These are phyloP conservation scores for Entomobrya multifasciata DNA, from an alignment of 2,888 invertebrate genomes.

Conservation along the genomic window DNA sequence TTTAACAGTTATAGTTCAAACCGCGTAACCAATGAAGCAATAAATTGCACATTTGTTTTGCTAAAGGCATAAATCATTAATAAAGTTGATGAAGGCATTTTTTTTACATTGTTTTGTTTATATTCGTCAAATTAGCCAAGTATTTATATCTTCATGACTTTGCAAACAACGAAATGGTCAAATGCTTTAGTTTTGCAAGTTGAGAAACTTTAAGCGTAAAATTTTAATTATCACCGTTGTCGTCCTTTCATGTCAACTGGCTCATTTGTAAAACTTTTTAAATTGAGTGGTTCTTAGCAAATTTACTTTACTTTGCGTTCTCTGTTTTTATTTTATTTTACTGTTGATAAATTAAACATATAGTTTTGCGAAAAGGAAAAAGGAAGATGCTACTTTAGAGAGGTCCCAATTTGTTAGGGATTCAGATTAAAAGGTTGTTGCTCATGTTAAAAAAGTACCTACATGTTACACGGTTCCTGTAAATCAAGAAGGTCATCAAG, in stretches of 20 bases:
- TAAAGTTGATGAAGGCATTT: background rate
- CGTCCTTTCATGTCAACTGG: background rate
- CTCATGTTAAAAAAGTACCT: background rate
- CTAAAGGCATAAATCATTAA: background rate
- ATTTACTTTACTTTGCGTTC: too few relatives aligned
- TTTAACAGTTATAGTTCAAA: background rate
- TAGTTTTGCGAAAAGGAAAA: too few relatives aligned
- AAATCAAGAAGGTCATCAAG: slow-evolving; percentile 52
- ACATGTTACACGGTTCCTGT: background rate
- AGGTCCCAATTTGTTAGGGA: too few relatives aligned
- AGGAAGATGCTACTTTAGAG: background rate
- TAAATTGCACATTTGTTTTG: background rate
- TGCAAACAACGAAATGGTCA: background rate
- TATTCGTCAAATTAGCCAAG: background rate
- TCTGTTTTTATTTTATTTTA: too few relatives aligned
- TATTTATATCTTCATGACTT: background rate
- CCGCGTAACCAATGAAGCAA: slow-evolving; percentile 8
- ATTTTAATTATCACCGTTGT: background rate
- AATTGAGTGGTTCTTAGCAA: background rate
- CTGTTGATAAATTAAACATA: too few relatives aligned
- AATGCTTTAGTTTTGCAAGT: background rate
- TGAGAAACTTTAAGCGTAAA: background rate
- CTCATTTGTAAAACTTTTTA: background rate
- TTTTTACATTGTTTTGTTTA: background rate
- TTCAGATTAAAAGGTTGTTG: background rate